Evolutionary conservation across 2,113 vertebrate genomes (phyloP).

Genomic region (Abramis brama): DNA sequence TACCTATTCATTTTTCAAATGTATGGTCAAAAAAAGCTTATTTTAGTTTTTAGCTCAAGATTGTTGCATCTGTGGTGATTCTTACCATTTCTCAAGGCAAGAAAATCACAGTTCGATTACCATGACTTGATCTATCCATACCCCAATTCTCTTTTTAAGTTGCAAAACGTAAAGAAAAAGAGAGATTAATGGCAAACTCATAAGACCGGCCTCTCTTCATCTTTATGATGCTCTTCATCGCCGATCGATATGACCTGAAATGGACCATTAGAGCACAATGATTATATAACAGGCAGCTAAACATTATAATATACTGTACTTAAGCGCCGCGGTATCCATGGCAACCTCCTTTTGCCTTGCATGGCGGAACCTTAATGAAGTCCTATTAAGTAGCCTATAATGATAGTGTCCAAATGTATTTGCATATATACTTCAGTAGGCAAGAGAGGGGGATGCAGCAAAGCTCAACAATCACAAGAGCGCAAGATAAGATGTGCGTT

Average conservation of each 20-base stretch:
- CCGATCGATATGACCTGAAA: conserved; percentile 71
- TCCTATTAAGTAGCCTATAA: conserved; percentile 80
- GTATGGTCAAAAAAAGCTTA: neutral
- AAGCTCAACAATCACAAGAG: conserved; percentile 43
- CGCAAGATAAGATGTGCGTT: conserved; percentile 32
- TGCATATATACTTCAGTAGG: conserved; percentile 72
- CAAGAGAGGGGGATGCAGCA: conserved; percentile 33
- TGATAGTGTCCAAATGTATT: conserved; percentile 79
- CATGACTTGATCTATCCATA: neutral
- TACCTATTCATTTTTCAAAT: no score
- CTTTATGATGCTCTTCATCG: conserved; percentile 66
- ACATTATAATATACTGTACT: conserved; percentile 77
- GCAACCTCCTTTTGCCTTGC: conserved; percentile 74
- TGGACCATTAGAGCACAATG: conserved; percentile 74
- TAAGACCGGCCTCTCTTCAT: conserved; percentile 43
- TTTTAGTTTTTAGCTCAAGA: neutral
- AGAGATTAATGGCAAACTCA: conserved; percentile 46
- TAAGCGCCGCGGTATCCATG: conserved; percentile 79
- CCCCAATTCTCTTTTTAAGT: neutral
- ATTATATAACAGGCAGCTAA: conserved; percentile 78
- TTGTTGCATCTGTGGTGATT: neutral
- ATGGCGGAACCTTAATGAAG: conserved; percentile 78
- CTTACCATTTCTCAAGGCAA: neutral
- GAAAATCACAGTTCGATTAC: neutral
- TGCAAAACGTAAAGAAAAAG: conserved; percentile 5